A percentile compares a stretch with the other conserved stretches of the same genome.
phyloP scores from a whole-genome alignment of 2,113 vertebrate species.

The Rhegmatorhina hoffmannsi region DNA sequence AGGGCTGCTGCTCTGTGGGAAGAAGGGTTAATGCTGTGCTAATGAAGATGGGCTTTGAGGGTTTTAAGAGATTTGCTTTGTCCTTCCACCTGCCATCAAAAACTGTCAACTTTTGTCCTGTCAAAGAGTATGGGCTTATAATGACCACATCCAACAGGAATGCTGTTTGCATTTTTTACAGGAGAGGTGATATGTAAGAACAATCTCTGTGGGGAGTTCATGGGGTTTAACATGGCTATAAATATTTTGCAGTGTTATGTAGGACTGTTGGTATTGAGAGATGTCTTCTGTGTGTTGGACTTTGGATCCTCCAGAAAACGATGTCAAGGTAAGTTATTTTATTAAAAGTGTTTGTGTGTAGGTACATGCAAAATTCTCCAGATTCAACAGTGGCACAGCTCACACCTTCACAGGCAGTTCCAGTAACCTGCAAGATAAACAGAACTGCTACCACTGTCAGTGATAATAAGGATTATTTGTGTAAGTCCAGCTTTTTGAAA shows the following conservation, averaged over 20 bases:
- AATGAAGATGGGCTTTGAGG: background rate
- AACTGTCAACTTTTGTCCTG: background rate
- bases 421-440: background rate
- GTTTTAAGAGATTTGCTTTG: background rate
- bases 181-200: background rate
- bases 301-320: background rate
- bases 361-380: background rate
- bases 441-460: background rate
- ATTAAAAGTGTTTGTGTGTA: background rate
- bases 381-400: background rate
- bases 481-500: background rate
- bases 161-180: background rate
- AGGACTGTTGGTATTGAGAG: background rate
- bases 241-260: background rate
- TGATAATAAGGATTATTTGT: background rate
- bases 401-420: background rate
- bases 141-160: background rate
- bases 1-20: background rate
- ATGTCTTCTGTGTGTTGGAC: background rate
- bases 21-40: background rate
- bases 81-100: background rate
- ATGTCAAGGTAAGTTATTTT: background rate
- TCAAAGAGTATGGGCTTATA: background rate
- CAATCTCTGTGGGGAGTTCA: fast-evolving
- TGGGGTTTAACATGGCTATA: background rate